Evolutionary conservation across 2,888 invertebrate genomes (phyloP), one percentile per base, ranked within the genome.

Genomic region (Drosophila rubida): DNA sequence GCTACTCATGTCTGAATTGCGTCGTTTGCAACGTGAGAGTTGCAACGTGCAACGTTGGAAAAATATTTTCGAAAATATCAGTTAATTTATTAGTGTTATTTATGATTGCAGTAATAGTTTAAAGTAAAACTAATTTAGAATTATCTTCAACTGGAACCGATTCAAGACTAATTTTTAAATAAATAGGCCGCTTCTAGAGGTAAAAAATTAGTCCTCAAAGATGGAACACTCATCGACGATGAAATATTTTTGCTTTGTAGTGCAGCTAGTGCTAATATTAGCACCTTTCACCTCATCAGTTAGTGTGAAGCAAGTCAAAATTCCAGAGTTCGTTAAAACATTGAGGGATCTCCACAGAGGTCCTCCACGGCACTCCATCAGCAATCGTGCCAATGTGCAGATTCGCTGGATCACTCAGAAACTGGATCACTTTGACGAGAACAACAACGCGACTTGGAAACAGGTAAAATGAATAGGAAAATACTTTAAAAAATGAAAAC

Each of bases 371-470:
- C 35, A 46, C 7, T 6, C 22, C 0, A 44, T 6, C 7, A 51
- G 7, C 7, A 35, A 23, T 4, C 61, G 72, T n/a, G 53, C 70
- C 16, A 69, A 75, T 58, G 75, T 84, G 2, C 32, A 80, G 45
- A 69, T 69, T 6, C 73, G 75, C 2, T 94, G 93, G 93, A 92
- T 94, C 44, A 78, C 86, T 1, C 94, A 94, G 91, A 93, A 93
- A 0, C 71, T 94, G 1, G 94, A 85, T 80, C 93, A 94, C 82
- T 94, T 94, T 73, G 93, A 94, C 79, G 54, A 23, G 0, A 92
- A 92, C 37, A 93, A 94, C 63, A 85, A 90, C 32, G 91, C 91
- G 13, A 93, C 92, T 0, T 94, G 93, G 92, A 70, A 85, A 35
- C 94, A 94, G 37, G 80, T 84, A 60, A 73, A 57, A 9, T 11